Percentiles rank a stretch among this genome's conserved stretches.
phyloP scores from a whole-genome alignment of 2,888 invertebrate species.

The Strigamia crassipes region DNA sequence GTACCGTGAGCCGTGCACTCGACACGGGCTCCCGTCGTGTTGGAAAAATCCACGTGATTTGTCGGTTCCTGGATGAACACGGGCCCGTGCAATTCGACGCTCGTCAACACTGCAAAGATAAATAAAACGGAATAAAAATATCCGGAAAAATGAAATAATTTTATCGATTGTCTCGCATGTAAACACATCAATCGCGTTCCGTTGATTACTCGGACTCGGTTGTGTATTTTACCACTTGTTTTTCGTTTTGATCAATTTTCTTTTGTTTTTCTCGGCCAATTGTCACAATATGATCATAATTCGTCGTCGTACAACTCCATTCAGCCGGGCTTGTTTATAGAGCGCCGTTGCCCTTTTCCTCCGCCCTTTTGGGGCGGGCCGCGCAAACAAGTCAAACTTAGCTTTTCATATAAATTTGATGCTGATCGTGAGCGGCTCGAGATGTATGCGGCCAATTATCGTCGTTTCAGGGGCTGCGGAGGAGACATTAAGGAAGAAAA shows the following conservation, averaged over 20 bases:
- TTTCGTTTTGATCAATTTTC: conserved; percentile 10
- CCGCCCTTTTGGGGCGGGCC: neutral
- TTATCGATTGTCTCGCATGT: too few species aligned
- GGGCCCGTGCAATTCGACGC: conserved; percentile 53
- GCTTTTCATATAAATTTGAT: neutral
- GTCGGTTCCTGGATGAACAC: conserved; percentile 58
- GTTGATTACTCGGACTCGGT: too few species aligned
- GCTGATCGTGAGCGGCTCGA: neutral
- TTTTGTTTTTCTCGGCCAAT: neutral
- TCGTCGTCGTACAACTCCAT: conserved; percentile 25
- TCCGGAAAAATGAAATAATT: too few species aligned
- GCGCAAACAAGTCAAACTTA: conserved; percentile 12
- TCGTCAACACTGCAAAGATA: neutral
- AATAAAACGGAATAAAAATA: neutral
- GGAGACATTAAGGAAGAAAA: conserved; percentile 27
- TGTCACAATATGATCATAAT: conserved; percentile 38
- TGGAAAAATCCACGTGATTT: conserved; percentile 55
- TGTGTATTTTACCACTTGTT: conserved; percentile 12
- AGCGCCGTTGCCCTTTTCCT: conserved; percentile 16
- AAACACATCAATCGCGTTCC: conserved; percentile 17
- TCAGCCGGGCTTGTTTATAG: conserved; percentile 2
- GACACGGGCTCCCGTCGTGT: conserved; percentile 56
- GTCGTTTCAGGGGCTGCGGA: neutral
- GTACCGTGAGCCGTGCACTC: conserved; percentile 58
- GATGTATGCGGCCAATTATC: conserved; percentile 5